Conservation (phyloP, 1,140 invertebrate genomes). For the Penaeus vannamei region DNA sequence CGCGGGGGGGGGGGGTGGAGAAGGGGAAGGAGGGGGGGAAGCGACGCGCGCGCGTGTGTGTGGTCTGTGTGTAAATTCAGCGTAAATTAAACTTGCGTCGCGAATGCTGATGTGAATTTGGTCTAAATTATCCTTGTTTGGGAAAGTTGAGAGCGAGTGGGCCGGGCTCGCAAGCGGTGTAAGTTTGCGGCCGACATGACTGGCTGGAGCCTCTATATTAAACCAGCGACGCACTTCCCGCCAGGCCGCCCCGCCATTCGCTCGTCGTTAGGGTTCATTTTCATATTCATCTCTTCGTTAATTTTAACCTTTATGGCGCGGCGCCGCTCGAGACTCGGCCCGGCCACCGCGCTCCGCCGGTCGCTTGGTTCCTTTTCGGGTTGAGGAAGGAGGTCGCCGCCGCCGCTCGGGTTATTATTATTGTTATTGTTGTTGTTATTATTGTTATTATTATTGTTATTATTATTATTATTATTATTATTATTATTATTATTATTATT, state of each 20-base stretch:
- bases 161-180: not conserved
- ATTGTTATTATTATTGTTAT: too few relatives aligned
- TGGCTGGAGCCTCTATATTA: too few relatives aligned
- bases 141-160: slow-evolving; percentile 31
- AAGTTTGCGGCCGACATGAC: slow-evolving; percentile 13
- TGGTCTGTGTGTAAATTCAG: too few relatives aligned
- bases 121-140: slow-evolving; percentile 36
- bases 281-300: slow-evolving; percentile 47
- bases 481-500: too few relatives aligned
- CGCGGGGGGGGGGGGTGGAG: not conserved
- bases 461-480: too few relatives aligned
- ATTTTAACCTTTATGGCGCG: not conserved
- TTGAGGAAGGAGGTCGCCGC: too few relatives aligned
- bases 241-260: not conserved
- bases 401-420: too few relatives aligned
- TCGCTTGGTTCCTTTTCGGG: too few relatives aligned
- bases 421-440: too few relatives aligned
- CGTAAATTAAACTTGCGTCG: too few relatives aligned
- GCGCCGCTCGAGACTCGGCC: too few relatives aligned
- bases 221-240: not conserved
- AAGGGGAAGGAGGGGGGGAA: not conserved
- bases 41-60: not conserved
- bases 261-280: slow-evolving; percentile 51
- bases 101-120: slow-evolving; percentile 32
- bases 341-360: too few relatives aligned